Evolutionary conservation across 2,888 invertebrate species (phyloP).

Genomic region (Amiota mariae): DNA sequence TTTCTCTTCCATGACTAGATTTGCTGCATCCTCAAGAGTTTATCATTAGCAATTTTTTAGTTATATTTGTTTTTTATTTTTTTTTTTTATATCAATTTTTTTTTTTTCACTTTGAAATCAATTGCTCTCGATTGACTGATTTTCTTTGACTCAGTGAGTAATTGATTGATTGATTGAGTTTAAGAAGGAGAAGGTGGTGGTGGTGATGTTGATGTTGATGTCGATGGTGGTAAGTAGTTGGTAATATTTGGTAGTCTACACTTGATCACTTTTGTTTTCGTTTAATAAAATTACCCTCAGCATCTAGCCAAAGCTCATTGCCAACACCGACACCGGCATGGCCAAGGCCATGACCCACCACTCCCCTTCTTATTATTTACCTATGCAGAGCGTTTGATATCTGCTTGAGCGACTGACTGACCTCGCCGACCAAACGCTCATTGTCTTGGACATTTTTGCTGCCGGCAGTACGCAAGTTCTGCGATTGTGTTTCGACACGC

Average conservation of each 20-base stretch:
- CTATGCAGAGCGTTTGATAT: constrained; percentile 74
- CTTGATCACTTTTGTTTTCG: constrained; percentile 47
- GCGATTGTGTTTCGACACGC: constrained; percentile 81
- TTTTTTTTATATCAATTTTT: not conserved
- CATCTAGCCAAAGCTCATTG: constrained; percentile 61
- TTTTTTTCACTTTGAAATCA: not conserved
- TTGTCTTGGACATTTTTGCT: constrained; percentile 81
- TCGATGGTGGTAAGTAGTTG: no score
- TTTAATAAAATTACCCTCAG: constrained; percentile 70
- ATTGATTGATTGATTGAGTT: not conserved
- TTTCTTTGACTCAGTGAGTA: no score
- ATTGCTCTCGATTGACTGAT: not conserved
- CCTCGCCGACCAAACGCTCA: constrained; percentile 80
- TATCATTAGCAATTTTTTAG: not conserved
- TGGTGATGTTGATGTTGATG: constrained; percentile 15
- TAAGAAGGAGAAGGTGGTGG: constrained; percentile 51
- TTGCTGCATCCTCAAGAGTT: not conserved
- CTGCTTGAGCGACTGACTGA: constrained; percentile 75
- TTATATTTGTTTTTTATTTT: not conserved
- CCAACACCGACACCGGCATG: constrained; percentile 34
- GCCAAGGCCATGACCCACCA: constrained; percentile 47
- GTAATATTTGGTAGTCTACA: not conserved
- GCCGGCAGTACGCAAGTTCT: constrained; percentile 80
- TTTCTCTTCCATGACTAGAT: constrained; percentile 9
- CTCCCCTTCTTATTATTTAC: constrained; percentile 73